Base-by-base conservation (phyloP, 2,113 vertebrate species). In the Corapipo altera region DNA sequence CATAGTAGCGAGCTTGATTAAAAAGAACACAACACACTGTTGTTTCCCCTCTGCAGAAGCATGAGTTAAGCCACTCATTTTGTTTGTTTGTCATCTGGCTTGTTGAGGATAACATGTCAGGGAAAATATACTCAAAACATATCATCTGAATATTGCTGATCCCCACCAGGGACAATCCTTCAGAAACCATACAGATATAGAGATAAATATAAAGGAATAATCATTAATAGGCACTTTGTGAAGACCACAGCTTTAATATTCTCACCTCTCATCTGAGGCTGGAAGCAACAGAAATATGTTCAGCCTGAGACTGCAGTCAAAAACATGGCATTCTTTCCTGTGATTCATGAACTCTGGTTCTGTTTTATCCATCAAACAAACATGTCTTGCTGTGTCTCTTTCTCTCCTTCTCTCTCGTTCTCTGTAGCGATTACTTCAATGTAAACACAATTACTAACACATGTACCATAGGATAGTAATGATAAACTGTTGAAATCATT, bases 61-160 rank as follows among this genome's bases (percentile, higher is more conserved):
- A 98, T 97, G 97, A 97, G 92, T 98, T 97, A 96, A 97, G 93
- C 97, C 96, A 95, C 96, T 97, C 87, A 76, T 98, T 98, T 97
- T 94, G 79, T 97, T 98, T 27, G 70, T 95, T 96, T 95, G 96
- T 97, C 96, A 89, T 95, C 96, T 58, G 71, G 85, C 96, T 97
- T 95, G 91, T 97, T 96, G 82, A 95, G 74, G 93, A 96, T 93
- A 96, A 78, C 96, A 96, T 77, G 95, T 93, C 93, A 96, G 91
- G 85, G 59, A 94, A 97, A 96, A 95, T 72, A 33, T 87, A 94
- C 94, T 96, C 87, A 65, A 97, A 94, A 93, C 69, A 83, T 88
- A 74, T 51, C 93, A 96, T 97, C 92, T 91, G 90, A 94, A 91
- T 89, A 90, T 94, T 80, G 92, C 93, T 96, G 93, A 94, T 96